Evolutionary conservation across 30 jellyfish, hydroid and myxozoan species (phyloP).

Genomic region (Aurelia coerulea): DNA sequence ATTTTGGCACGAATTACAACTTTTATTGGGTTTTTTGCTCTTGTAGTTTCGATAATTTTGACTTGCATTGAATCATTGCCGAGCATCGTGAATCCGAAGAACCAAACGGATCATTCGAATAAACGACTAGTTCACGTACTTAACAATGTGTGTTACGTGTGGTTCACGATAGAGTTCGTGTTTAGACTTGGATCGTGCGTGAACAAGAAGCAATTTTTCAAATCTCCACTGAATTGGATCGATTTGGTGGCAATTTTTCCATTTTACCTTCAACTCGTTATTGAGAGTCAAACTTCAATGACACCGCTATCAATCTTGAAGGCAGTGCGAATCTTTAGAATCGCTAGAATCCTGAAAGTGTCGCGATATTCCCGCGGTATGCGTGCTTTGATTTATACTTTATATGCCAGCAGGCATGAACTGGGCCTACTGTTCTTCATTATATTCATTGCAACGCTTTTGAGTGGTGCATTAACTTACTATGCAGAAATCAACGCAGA

Average conservation of each 20-base stretch:
- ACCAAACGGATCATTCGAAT: neutral
- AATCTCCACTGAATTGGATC: slow-evolving; percentile 57
- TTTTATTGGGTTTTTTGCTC: slow-evolving; percentile 22
- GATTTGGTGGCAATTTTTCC: slow-evolving; percentile 77
- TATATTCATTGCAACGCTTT: slow-evolving; percentile 37
- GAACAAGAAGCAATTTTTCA: slow-evolving; percentile 34
- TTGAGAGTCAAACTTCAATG: slow-evolving; percentile 54
- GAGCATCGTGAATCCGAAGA: neutral
- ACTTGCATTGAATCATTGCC: slow-evolving; percentile 79
- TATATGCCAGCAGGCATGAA: slow-evolving; percentile 75
- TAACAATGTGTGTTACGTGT: slow-evolving; percentile 69
- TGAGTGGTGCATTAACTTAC: slow-evolving; percentile 73
- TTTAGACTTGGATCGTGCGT: slow-evolving; percentile 38
- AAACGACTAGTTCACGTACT: neutral
- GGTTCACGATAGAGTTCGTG: slow-evolving; percentile 75
- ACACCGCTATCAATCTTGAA: slow-evolving; percentile 52
- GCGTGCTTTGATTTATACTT: slow-evolving; percentile 81
- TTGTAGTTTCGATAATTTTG: slow-evolving; percentile 34
- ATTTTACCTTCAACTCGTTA: slow-evolving; percentile 54
- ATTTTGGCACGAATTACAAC: slow-evolving; percentile 44
- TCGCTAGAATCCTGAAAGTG: slow-evolving; percentile 65
- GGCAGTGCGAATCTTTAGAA: slow-evolving; percentile 53
- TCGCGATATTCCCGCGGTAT: slow-evolving; percentile 86
- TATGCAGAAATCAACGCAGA: slow-evolving; percentile 60
- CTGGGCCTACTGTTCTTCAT: slow-evolving; percentile 60